Conservation (phyloP, 2,888 invertebrate genomes). For the Drosophila recens region DNA sequence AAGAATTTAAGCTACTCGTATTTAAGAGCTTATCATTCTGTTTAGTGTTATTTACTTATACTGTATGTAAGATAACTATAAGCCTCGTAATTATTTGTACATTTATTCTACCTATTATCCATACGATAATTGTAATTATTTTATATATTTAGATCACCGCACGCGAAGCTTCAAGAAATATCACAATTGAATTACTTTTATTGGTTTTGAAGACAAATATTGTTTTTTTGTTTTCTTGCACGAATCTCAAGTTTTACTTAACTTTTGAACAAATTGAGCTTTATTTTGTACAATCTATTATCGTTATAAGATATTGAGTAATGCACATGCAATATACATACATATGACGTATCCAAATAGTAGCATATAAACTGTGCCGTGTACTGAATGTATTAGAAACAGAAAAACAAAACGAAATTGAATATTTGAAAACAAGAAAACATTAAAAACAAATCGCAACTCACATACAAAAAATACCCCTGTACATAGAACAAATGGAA, state of each 20-base stretch:
- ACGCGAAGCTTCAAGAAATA: slow-evolving; percentile 43
- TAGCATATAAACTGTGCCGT: slow-evolving; percentile 60
- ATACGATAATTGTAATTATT: slow-evolving; percentile 42
- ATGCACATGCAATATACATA: slow-evolving; percentile 53
- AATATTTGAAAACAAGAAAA: slow-evolving; percentile 18
- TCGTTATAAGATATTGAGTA: slow-evolving; percentile 45
- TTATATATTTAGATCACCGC: slow-evolving; percentile 37
- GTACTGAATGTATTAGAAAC: slow-evolving; percentile 53
- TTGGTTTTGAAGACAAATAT: slow-evolving; percentile 7
- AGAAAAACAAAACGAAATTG: slow-evolving; percentile 14
- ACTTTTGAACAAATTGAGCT: slow-evolving; percentile 69
- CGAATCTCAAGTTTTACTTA: slow-evolving; percentile 60
- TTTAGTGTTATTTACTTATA: slow-evolving; percentile 58
- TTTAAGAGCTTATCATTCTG: slow-evolving; percentile 61
- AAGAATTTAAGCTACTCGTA: slow-evolving; percentile 36
- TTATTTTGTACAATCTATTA: slow-evolving; percentile 61
- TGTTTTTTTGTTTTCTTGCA: slow-evolving; percentile 30
- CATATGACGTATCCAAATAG: slow-evolving; percentile 75
- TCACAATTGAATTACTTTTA: slow-evolving; percentile 28
- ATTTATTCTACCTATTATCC: slow-evolving; percentile 42
- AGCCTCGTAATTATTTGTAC: slow-evolving; percentile 65
- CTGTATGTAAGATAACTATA: slow-evolving; percentile 65
- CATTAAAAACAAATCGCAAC: slow-evolving; percentile 9
- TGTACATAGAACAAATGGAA: slow-evolving; percentile 49
- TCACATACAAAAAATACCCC: slow-evolving; percentile 19